phyloP scores from a whole-genome alignment of 2,888 invertebrate genomes.

The Sylvicola cinctus region DNA sequence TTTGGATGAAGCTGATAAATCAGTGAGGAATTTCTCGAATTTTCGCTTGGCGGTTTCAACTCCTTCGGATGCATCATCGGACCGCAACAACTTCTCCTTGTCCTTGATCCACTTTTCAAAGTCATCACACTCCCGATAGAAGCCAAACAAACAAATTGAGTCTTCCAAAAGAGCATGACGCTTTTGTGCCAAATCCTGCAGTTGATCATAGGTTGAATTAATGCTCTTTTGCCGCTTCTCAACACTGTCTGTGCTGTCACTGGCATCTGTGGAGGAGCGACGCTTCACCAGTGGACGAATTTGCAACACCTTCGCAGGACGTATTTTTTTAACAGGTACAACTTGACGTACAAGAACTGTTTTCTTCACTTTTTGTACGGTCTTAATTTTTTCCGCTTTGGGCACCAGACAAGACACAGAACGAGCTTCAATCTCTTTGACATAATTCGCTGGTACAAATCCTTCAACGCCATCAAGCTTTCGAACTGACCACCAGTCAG shows the following conservation, averaged over 20 bases:
- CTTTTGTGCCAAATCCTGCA: constrained; percentile 57
- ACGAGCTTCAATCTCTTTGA: constrained; percentile 76
- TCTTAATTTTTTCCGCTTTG: constrained; percentile 64
- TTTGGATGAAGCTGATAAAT: constrained; percentile 81
- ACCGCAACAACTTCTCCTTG: constrained; percentile 68
- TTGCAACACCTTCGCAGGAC: constrained; percentile 22
- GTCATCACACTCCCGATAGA: constrained; percentile 93
- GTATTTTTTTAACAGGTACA: constrained; percentile 50
- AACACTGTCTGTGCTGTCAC: constrained; percentile 50
- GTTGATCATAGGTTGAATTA: constrained; percentile 59
- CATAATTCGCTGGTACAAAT: constrained; percentile 95
- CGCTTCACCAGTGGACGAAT: constrained; percentile 24
- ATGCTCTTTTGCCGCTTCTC: constrained; percentile 61
- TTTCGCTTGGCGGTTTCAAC: constrained; percentile 86
- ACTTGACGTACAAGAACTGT: constrained; percentile 72
- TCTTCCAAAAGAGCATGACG: constrained; percentile 75
- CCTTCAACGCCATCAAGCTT: constrained; percentile 83
- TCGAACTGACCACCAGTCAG: constrained; percentile 98
- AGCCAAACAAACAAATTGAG: constrained; percentile 76
- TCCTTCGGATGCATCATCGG: constrained; percentile 68
- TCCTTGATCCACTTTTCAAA: constrained; percentile 96
- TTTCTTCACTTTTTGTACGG: constrained; percentile 73
- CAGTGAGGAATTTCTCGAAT: constrained; percentile 92
- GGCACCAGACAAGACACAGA: constrained; percentile 64
- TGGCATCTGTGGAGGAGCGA: constrained; percentile 20